A percentile compares a stretch with the other conserved stretches of the same genome.
Conservation (phyloP, 2,113 vertebrate genomes). For the Lynx canadensis region DNA sequence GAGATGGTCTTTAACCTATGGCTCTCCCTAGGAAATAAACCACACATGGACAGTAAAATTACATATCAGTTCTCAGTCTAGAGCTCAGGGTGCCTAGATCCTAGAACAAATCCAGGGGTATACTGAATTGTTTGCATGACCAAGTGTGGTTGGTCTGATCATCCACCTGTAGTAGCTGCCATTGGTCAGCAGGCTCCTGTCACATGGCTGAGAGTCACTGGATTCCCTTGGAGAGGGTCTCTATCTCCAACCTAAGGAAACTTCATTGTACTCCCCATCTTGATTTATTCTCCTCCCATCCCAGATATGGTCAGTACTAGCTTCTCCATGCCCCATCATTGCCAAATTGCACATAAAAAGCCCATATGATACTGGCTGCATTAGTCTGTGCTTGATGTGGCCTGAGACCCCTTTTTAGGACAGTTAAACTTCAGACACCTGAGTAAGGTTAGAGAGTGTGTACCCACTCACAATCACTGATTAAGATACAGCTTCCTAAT, state of each 20-base stretch:
- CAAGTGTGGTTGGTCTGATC: rapidly evolving
- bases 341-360: neutral
- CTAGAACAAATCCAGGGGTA: rapidly evolving
- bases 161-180: rapidly evolving
- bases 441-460: neutral
- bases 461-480: rapidly evolving
- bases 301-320: neutral
- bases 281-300: neutral
- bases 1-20: neutral
- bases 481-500: neutral
- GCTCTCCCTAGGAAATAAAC: neutral
- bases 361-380: rapidly evolving
- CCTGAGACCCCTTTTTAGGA: neutral
- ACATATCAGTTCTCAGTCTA: neutral
- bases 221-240: neutral
- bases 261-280: neutral
- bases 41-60: neutral
- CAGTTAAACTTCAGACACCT: neutral
- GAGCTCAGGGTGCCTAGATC: neutral
- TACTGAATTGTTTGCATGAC: rapidly evolving
- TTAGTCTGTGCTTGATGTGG: neutral
- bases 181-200: rapidly evolving
- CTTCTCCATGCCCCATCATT: no score
- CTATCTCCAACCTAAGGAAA: neutral
- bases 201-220: rapidly evolving